Evolutionary conservation across 2,888 invertebrate species (phyloP).

Genomic region (Gymnoscelis rufifasciata): DNA sequence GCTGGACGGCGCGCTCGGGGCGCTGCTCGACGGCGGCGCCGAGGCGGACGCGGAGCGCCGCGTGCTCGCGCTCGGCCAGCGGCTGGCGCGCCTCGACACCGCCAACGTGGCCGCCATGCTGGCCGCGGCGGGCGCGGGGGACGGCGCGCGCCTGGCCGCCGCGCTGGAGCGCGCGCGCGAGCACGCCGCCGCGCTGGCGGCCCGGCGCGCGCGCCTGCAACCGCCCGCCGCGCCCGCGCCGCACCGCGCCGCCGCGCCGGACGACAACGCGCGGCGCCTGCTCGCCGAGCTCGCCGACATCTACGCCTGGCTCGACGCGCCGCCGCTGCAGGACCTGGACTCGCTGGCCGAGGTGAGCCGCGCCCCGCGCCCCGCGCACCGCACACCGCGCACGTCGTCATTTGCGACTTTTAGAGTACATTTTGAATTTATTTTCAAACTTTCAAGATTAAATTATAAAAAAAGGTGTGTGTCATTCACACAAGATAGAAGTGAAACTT

Average conservation of each 20-base stretch:
- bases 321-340: constrained; percentile 55
- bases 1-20: constrained; percentile 77
- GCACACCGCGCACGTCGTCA: too few relatives aligned
- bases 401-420: too few relatives aligned
- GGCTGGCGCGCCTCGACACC: constrained; percentile 87
- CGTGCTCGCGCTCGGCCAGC: constrained; percentile 83
- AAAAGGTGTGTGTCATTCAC: too few relatives aligned
- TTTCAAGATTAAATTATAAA: too few relatives aligned
- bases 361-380: too few relatives aligned
- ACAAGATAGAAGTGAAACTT: too few relatives aligned
- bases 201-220: constrained; percentile 63
- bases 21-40: constrained; percentile 75
- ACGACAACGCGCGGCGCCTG: constrained; percentile 89
- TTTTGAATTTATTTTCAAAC: too few relatives aligned
- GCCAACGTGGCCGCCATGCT: constrained; percentile 26
- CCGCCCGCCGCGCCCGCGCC: constrained; percentile 42
- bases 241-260: constrained; percentile 75
- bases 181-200: constrained; percentile 81
- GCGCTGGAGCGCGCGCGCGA: constrained; percentile 37
- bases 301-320: constrained; percentile 59
- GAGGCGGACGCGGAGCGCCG: constrained; percentile 50
- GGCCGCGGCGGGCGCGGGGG: constrained; percentile 69
- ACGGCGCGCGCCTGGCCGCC: constrained; percentile 65
- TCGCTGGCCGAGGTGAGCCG: constrained; percentile 41
- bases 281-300: constrained; percentile 86